Evolutionary conservation across 2,888 invertebrate genomes (phyloP).

Genomic region (Trimorus sp.): DNA sequence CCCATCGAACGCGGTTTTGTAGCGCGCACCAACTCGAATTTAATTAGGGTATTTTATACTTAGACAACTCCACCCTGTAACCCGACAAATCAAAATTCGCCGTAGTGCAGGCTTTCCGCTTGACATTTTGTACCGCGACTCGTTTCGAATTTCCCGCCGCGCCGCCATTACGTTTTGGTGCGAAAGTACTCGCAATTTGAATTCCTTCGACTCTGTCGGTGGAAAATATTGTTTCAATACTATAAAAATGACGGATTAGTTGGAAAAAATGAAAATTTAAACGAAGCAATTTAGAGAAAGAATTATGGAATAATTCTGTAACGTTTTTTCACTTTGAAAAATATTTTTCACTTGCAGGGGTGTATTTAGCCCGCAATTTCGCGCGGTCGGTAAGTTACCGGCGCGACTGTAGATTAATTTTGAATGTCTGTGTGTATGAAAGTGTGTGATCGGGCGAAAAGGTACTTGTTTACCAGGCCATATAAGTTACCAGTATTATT

Average conservation of each 20-base stretch:
- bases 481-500: conserved; percentile 81
- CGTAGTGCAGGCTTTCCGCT: background rate
- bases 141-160: background rate
- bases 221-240: background rate
- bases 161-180: background rate
- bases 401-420: conserved; percentile 41
- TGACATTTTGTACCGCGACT: background rate
- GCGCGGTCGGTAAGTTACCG: conserved; percentile 10
- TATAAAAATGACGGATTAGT: no score
- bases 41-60: conserved; percentile 54
- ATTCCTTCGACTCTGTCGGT: background rate
- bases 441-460: conserved; percentile 68
- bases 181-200: background rate
- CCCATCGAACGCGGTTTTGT: conserved; percentile 62
- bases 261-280: no score
- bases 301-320: no score
- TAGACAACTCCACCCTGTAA: conserved; percentile 24
- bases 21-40: conserved; percentile 55
- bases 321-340: no score
- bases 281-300: no score
- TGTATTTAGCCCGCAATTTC: background rate
- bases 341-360: background rate
- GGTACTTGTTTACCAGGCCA: conserved; percentile 77
- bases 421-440: conserved; percentile 57
- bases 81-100: conserved; percentile 25